Conservation (phyloP, 1,140 invertebrate genomes). For the Trichonephila clavipes region DNA sequence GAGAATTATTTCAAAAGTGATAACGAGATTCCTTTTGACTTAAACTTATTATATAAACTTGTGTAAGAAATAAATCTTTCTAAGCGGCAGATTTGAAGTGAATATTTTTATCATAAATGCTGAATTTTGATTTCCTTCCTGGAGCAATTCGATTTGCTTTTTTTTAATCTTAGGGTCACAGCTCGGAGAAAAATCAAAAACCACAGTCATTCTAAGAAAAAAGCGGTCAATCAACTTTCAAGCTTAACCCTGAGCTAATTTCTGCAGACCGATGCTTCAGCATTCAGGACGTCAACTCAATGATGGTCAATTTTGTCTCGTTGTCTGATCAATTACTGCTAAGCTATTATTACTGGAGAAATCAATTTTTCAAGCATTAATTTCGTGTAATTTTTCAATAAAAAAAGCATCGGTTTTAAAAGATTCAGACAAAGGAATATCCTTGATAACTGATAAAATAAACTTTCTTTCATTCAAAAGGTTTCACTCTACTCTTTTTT, state of each 20-base stretch:
- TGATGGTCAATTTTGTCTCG: slow-evolving; percentile 40
- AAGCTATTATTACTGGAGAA: slow-evolving; percentile 18
- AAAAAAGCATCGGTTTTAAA: neutral
- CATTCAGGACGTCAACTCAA: slow-evolving; percentile 30
- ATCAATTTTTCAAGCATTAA: slow-evolving; percentile 32
- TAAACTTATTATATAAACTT: neutral
- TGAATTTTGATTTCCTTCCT: slow-evolving; percentile 1
- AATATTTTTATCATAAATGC: slow-evolving; percentile 5
- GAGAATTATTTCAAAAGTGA: neutral
- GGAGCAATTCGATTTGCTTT: neutral
- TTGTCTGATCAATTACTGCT: slow-evolving; percentile 34
- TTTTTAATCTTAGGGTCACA: neutral
- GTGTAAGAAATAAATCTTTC: neutral
- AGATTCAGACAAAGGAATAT: slow-evolving; percentile 3
- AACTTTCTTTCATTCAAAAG: slow-evolving; percentile 13
- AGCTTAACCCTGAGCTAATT: slow-evolving; percentile 30
- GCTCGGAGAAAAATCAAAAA: neutral
- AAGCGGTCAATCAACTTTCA: slow-evolving; percentile 27
- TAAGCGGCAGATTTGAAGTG: neutral
- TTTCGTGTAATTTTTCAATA: slow-evolving; percentile 7
- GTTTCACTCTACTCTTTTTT: neutral
- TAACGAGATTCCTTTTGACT: neutral
- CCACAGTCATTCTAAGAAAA: neutral
- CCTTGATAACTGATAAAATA: neutral
- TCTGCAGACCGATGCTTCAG: slow-evolving; percentile 5